Percentiles rank a stretch among this genome's conserved stretches.
Conservation (phyloP, 1,140 invertebrate genomes). For the Lucilia cuprina region DNA sequence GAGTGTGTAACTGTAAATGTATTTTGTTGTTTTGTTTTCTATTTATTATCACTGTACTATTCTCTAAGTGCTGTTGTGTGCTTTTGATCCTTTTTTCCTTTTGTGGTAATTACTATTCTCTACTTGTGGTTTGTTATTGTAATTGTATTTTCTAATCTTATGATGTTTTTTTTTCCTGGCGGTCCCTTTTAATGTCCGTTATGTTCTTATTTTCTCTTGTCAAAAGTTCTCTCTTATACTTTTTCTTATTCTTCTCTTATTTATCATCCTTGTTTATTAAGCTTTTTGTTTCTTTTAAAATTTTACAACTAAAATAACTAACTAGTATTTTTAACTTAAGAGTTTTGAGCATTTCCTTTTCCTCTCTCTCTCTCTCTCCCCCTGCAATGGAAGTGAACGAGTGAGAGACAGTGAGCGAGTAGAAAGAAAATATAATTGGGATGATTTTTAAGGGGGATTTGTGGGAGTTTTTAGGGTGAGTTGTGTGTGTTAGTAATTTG, state of each 20-base stretch:
- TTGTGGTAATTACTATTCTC: not conserved
- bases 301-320: slow-evolving; percentile 44
- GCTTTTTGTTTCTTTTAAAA: slow-evolving; percentile 36
- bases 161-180: slow-evolving; percentile 24
- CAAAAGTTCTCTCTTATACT: not conserved
- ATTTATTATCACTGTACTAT: slow-evolving; percentile 18
- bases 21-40: slow-evolving; percentile 9
- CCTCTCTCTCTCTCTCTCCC: slow-evolving; percentile 1
- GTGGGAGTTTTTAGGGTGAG: not conserved
- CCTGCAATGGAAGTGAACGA: too few species aligned
- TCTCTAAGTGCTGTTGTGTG: not conserved
- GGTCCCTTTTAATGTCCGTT: slow-evolving; percentile 36
- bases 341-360: slow-evolving; percentile 23
- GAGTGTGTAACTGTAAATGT: not conserved
- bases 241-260: not conserved
- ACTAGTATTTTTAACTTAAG: slow-evolving; percentile 40
- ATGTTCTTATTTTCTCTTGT: not conserved
- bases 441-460: not conserved
- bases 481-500: slow-evolving; percentile 29
- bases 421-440: not conserved
- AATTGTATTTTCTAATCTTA: not conserved
- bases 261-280: not conserved
- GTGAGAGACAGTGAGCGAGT: not conserved
- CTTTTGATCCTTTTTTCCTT: not conserved
- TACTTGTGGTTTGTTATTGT: not conserved